phyloP scores from a whole-genome alignment of 2,888 invertebrate species.

The Clivina fossor region DNA sequence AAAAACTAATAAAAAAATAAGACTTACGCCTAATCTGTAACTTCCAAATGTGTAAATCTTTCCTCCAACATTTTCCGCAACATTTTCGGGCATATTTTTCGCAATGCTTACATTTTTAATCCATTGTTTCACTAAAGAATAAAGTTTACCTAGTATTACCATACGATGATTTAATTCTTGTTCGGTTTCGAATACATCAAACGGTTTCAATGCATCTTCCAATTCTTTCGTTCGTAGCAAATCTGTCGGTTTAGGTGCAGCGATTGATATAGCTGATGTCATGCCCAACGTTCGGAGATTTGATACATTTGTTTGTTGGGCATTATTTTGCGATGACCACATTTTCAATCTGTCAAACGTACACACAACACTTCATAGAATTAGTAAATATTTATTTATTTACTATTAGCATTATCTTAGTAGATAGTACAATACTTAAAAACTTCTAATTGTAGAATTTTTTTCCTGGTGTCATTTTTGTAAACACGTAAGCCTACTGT shows the following conservation, averaged over 20 bases:
- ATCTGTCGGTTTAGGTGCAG: constrained; percentile 79
- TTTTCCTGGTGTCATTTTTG: too few relatives aligned
- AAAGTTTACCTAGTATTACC: constrained; percentile 82
- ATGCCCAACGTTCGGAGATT: constrained; percentile 77
- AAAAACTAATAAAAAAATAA: too few relatives aligned
- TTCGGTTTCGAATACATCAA: constrained; percentile 88
- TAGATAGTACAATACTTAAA: too few relatives aligned
- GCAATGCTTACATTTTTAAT: constrained; percentile 84
- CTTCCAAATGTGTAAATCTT: constrained; percentile 99
- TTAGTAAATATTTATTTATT: too few relatives aligned
- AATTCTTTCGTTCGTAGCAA: constrained; percentile 73
- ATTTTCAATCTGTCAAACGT: constrained; percentile 52
- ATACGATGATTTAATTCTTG: constrained; percentile 87
- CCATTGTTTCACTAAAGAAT: constrained; percentile 91
- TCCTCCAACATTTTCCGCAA: constrained; percentile 91
- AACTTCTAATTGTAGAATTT: too few relatives aligned
- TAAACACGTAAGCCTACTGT: not conserved
- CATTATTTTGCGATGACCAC: constrained; percentile 58
- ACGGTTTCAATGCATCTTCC: constrained; percentile 76
- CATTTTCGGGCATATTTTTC: constrained; percentile 89
- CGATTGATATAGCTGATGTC: constrained; percentile 92
- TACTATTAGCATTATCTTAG: too few relatives aligned
- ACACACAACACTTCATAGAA: too few relatives aligned
- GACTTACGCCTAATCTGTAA: constrained; percentile 81
- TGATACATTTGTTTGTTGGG: constrained; percentile 58